phyloP scores from a whole-genome alignment of 2,888 invertebrate species.

The Lasiommata megera region DNA sequence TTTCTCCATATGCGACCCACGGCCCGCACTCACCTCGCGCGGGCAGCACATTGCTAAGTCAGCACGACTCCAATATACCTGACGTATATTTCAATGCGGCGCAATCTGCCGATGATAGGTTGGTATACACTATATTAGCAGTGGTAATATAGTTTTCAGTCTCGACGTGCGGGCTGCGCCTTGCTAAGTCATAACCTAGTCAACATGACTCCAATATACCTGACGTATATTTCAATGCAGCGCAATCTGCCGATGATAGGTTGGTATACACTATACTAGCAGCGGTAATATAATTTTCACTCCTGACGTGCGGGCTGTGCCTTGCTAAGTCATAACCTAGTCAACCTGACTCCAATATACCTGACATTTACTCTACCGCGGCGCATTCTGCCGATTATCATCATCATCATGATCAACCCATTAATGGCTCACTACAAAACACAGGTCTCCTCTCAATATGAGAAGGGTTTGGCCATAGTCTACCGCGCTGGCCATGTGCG shows the following conservation, averaged over 20 bases:
- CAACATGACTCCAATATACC: conserved; percentile 71
- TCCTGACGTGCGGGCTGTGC: conserved; percentile 74
- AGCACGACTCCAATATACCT: conserved; percentile 69
- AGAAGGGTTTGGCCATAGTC: too few species aligned
- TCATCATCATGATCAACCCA: too few species aligned
- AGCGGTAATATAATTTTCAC: too few species aligned
- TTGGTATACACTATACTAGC: too few species aligned
- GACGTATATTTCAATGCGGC: conserved; percentile 72
- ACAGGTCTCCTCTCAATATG: too few species aligned
- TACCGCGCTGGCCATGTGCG: too few species aligned
- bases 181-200: too few species aligned
- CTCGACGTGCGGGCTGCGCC: conserved; percentile 72
- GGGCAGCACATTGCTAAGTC: conserved; percentile 70
- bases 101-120: conserved; percentile 64
- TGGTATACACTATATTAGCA: too few species aligned
- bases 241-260: conserved; percentile 63
- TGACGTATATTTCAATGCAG: conserved; percentile 71
- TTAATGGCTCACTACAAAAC: too few species aligned
- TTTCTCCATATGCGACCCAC: conserved; percentile 72
- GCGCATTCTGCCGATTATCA: conserved; percentile 60
- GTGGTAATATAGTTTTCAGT: too few species aligned
- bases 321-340: conserved; percentile 63
- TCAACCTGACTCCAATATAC: conserved; percentile 70
- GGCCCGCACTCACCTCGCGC: conserved; percentile 71
- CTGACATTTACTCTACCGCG: conserved; percentile 71